These are phyloP conservation scores for Psilopogon haemacephalus DNA, from an alignment of 2,113 vertebrate species.

Conservation along the genomic window DNA sequence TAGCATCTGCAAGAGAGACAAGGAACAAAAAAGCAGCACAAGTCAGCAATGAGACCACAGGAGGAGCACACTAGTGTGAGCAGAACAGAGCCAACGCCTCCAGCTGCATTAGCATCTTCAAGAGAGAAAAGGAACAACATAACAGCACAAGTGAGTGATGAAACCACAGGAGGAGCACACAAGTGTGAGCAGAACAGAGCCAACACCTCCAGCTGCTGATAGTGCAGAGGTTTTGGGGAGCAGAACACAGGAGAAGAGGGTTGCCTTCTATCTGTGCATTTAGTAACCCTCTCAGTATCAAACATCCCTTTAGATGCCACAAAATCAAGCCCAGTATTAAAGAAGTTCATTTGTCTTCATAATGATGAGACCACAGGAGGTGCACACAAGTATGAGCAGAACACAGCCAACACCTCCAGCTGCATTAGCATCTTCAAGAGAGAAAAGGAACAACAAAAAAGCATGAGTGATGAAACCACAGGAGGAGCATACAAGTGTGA, in stretches of 20 bases:
- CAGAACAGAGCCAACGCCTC: neutral
- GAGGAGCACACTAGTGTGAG: neutral
- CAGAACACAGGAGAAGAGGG: neutral
- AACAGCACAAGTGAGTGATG: neutral
- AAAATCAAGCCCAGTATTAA: neutral
- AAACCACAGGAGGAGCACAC: neutral
- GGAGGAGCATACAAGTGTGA: neutral
- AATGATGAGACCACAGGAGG: no score
- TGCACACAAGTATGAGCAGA: no score
- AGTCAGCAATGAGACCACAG: neutral
- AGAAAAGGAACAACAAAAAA: neutral
- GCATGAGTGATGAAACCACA: neutral
- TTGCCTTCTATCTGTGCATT: neutral
- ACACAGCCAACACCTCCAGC: no score
- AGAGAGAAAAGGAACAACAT: neutral
- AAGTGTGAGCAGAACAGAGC: neutral
- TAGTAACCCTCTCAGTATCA: neutral
- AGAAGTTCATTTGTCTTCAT: neutral
- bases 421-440: neutral
- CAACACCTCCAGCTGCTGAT: neutral
- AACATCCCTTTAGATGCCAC: neutral
- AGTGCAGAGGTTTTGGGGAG: neutral
- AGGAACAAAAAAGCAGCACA: neutral
- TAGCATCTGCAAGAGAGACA: neutral
- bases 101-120: neutral